These are phyloP conservation scores for Drosophila kuntzei DNA, from an alignment of 2,888 invertebrate genomes.

Conservation along the genomic window DNA sequence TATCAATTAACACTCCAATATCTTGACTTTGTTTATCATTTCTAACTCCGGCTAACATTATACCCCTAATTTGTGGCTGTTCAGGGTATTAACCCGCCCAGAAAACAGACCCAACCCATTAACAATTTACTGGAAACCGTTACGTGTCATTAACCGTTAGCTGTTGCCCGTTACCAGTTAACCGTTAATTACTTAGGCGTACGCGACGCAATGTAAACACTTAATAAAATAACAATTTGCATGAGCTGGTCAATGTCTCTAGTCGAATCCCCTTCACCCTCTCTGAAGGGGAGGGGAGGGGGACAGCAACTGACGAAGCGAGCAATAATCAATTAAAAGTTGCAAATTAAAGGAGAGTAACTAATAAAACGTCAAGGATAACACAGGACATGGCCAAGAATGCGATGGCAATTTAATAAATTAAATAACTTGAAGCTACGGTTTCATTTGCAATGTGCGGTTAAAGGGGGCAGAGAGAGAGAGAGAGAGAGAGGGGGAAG, in stretches of 20 bases:
- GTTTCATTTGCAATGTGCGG: constrained; percentile 45
- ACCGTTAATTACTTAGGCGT: constrained; percentile 74
- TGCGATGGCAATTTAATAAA: constrained; percentile 76
- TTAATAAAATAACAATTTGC: constrained; percentile 75
- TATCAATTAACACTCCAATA: background rate
- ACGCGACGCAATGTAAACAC: constrained; percentile 70
- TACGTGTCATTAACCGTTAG: constrained; percentile 69
- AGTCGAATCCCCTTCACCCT: background rate
- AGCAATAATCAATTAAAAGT: constrained; percentile 80
- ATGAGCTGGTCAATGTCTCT: constrained; percentile 22
- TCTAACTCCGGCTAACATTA: background rate
- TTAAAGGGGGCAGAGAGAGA: background rate
- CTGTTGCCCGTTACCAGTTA: constrained; percentile 59
- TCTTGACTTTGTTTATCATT: background rate
- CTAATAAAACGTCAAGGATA: constrained; percentile 62
- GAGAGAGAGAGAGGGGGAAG: too few relatives aligned
- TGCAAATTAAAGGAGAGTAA: constrained; percentile 67
- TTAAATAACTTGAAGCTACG: constrained; percentile 80
- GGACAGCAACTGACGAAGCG: constrained; percentile 8
- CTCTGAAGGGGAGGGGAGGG: background rate
- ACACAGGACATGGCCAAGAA: constrained; percentile 38
- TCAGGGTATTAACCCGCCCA: constrained; percentile 9
- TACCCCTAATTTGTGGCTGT: constrained; percentile 12
- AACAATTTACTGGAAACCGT: constrained; percentile 32
- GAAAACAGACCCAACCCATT: constrained; percentile 31